Evolutionary conservation across 2,888 invertebrate species (phyloP).

Genomic region (Eretmocerus hayati): DNA sequence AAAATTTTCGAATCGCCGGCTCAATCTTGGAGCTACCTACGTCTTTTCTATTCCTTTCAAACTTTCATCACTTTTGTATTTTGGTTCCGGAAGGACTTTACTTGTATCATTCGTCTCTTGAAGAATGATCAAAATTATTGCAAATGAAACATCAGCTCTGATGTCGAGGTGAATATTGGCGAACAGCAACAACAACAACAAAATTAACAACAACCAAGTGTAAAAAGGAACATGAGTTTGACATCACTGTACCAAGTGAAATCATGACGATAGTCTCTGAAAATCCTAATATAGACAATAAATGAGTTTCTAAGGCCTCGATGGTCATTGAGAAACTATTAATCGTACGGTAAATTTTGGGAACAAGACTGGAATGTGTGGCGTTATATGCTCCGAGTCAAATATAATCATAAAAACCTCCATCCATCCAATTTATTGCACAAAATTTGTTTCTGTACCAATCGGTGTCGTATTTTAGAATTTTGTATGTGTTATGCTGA

Average conservation of each 20-base stretch:
- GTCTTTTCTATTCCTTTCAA: constrained; percentile 6
- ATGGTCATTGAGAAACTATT: too few species aligned
- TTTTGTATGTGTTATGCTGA: too few species aligned
- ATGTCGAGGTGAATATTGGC: constrained; percentile 39
- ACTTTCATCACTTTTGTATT: not conserved
- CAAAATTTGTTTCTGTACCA: too few species aligned
- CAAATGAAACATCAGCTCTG: constrained; percentile 16
- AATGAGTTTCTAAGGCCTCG: too few species aligned
- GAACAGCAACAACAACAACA: constrained; percentile 31
- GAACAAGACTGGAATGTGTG: too few species aligned
- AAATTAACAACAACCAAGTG: too few species aligned
- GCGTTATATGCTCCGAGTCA: too few species aligned
- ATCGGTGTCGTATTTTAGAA: too few species aligned
- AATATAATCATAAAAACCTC: too few species aligned
- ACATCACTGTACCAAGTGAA: constrained; percentile 40
- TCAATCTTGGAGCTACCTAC: constrained; percentile 15
- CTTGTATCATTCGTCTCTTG: not conserved
- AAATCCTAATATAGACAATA: too few species aligned
- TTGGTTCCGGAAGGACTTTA: not conserved
- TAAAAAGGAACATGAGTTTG: constrained; percentile 39
- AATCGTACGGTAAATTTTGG: too few species aligned
- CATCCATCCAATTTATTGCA: too few species aligned
- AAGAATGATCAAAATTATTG: not conserved
- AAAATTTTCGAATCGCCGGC: constrained; percentile 18
- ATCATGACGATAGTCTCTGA: not conserved